These are phyloP conservation scores for Platysternon megacephalum DNA, from an alignment of 2,113 vertebrate genomes.

Conservation along the genomic window DNA sequence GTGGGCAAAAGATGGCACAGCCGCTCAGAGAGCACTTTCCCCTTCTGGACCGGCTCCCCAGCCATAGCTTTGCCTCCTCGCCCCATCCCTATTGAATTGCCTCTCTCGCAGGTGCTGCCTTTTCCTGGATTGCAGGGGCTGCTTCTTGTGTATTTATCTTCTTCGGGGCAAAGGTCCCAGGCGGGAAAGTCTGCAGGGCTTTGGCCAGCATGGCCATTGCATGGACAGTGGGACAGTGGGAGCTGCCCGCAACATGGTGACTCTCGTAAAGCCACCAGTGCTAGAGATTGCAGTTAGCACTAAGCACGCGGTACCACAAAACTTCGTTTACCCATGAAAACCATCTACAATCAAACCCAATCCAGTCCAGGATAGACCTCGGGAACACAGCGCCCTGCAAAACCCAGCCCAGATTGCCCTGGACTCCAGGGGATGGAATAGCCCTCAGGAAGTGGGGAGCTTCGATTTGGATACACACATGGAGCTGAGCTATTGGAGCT, in stretches of 20 bases:
- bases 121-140: background rate
- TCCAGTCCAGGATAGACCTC: background rate
- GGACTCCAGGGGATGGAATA: background rate
- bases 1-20: background rate
- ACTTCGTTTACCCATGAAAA: background rate
- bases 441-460: background rate
- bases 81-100: background rate
- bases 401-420: background rate
- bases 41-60: background rate
- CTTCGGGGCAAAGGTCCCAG: background rate
- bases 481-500: background rate
- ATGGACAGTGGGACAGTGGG: background rate
- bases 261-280: background rate
- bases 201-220: background rate
- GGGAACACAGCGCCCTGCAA: background rate
- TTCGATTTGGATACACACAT: too few relatives aligned
- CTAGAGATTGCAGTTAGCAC: fast-evolving
- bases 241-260: background rate
- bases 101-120: background rate
- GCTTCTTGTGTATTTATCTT: background rate
- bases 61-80: background rate
- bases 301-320: background rate
- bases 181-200: background rate
- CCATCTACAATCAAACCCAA: background rate
- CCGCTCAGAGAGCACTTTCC: background rate